phyloP scores from a whole-genome alignment of 2,797 vertebrate species.

The Xiphorhynchus erythropygius region DNA sequence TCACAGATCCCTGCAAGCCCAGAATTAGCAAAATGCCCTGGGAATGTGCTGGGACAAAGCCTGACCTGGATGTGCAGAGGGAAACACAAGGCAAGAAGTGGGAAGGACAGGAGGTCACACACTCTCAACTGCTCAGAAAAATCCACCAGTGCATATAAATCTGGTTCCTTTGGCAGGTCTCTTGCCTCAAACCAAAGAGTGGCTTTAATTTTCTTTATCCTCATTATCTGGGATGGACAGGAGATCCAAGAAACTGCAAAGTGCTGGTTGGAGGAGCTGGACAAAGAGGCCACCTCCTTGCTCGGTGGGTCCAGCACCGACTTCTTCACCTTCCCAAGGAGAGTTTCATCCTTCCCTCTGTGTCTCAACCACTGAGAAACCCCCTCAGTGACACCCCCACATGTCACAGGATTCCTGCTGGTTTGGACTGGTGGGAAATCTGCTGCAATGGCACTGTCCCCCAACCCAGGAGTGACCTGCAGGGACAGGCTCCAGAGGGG shows the following conservation, averaged over 20 bases:
- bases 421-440: not conserved
- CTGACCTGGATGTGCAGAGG: accelerated
- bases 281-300: accelerated
- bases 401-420: accelerated
- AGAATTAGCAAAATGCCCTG: not conserved
- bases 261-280: not conserved
- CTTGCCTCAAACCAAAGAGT: not conserved
- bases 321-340: not conserved
- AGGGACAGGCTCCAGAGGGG: not conserved
- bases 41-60: not conserved
- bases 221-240: not conserved
- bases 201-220: not conserved
- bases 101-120: not conserved
- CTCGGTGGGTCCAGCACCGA: accelerated
- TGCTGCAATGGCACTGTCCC: accelerated
- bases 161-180: not conserved
- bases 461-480: not conserved
- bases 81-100: not conserved
- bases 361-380: not conserved
- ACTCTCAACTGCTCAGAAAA: not conserved
- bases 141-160: accelerated
- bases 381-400: accelerated
- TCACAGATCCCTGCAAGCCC: not conserved
- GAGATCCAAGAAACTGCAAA: not conserved
- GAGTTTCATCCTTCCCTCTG: not conserved